Conservation (phyloP, 2,797 vertebrate genomes). For the Sebastes taczanowskii region DNA sequence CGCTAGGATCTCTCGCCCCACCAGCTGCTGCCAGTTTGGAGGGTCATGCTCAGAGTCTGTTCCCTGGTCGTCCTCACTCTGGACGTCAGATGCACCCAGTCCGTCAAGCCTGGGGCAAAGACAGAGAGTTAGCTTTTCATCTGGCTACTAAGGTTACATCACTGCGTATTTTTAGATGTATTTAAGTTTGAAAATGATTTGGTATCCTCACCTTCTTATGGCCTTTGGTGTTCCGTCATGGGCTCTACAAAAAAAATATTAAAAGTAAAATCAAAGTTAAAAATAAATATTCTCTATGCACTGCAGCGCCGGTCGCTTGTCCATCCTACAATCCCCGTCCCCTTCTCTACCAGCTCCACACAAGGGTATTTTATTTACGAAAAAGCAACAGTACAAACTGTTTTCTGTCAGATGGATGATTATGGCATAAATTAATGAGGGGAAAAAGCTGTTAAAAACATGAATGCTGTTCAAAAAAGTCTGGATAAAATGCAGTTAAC, state of each 20-base stretch:
- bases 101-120: conserved; percentile 83
- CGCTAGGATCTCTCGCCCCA: conserved; percentile 89
- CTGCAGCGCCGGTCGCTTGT: too few species aligned
- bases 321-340: too few species aligned
- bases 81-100: conserved; percentile 84
- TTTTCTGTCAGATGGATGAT: too few species aligned
- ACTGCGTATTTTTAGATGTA: background rate
- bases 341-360: too few species aligned
- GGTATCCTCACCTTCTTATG: conserved; percentile 86
- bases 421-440: too few species aligned
- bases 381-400: too few species aligned
- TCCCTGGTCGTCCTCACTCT: conserved; percentile 92
- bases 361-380: too few species aligned
- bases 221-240: conserved; percentile 92
- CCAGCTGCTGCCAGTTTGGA: conserved; percentile 94
- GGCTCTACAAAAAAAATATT: conserved; percentile 74
- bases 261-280: background rate
- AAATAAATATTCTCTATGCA: background rate
- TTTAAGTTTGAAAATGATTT: background rate
- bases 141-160: background rate
- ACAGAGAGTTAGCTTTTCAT: background rate
- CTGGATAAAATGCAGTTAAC: too few species aligned
- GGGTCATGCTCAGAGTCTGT: conserved; percentile 91
- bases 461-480: too few species aligned
- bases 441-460: too few species aligned